Base-by-base conservation (phyloP, 2,888 invertebrate genomes). In the Nymphalis polychloros region DNA sequence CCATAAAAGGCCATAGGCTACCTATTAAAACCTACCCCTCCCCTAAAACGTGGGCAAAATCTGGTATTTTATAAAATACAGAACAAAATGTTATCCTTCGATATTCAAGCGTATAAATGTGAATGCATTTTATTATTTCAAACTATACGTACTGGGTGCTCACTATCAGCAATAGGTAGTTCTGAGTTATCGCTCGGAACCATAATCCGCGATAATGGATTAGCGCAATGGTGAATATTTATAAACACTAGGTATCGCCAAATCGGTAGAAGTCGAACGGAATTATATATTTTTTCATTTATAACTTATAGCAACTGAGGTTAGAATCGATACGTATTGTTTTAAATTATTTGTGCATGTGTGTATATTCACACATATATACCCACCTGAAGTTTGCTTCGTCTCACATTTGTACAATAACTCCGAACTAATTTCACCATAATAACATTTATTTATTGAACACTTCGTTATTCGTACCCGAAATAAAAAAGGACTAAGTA, bases 161-260 rank as follows among this genome's bases (percentile, higher is more conserved):
- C 72, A 78, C 74, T 83, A 84, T 81, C 80, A 77, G 77, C 73
- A 77, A 78, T 79, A 81, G 81, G 84, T 83, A 83, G 86, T 83
- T 79, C 82, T 81, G 77, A 81, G 84, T 89, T 91, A 91, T 90
- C 90, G 88, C 79, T 75, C 70, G 73, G 77, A 84, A 86, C 88
- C 87, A 87, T 92, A 92, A 92, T 92, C 92, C 91, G 77, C 85
- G 88, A 90, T 92, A 89, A 88, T 85, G 92, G 91, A 92, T 92
- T 92, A 92, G 80, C 88, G 82, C 84, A 81, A 80, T 81, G 78
- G 76, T 75, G 85, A 80, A 84, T 89, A 89, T 91, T 89, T 90
- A 87, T 88, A 91, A 90, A 91, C 84, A 86, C 84, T 82, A 84
- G 1, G 86, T 85, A 89, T 87, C 86, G 84, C 71, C 78, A 81